phyloP scores from a whole-genome alignment of 2,113 vertebrate species.

The Zosterops pallidus region DNA sequence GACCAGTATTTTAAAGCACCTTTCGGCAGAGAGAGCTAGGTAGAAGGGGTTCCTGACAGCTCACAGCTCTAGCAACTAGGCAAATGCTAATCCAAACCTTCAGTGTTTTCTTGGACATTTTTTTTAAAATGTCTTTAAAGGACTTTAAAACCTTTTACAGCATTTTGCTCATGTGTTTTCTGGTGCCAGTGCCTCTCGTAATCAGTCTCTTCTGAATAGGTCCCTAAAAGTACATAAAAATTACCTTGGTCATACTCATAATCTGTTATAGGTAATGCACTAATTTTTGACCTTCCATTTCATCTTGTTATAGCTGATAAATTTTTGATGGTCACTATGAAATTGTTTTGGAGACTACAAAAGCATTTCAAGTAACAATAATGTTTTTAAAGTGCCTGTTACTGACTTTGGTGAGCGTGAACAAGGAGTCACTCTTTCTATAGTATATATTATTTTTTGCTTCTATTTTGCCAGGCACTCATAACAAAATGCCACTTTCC shows the following conservation, averaged over 20 bases:
- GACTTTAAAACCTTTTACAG: not conserved
- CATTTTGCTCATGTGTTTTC: not conserved
- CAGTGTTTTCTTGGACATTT: not conserved
- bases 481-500: not conserved
- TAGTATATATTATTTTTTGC: not conserved
- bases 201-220: slow-evolving; percentile 15
- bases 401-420: not conserved
- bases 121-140: not conserved
- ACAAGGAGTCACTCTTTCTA: not conserved
- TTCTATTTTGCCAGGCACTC: not conserved
- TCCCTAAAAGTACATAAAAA: slow-evolving; percentile 40
- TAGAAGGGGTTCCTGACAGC: not conserved
- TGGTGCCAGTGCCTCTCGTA: not conserved
- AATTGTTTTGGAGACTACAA: slow-evolving; percentile 46
- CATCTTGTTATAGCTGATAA: slow-evolving; percentile 32
- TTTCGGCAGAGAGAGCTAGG: not conserved
- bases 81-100: slow-evolving; percentile 6
- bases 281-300: slow-evolving; percentile 46
- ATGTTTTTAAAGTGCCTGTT: not conserved
- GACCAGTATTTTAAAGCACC: not conserved
- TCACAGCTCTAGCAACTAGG: not conserved
- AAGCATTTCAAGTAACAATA: slow-evolving; percentile 33
- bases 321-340: slow-evolving; percentile 40
- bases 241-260: slow-evolving; percentile 23
- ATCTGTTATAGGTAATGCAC: slow-evolving; percentile 21